Conservation (phyloP, 2,797 vertebrate genomes). For the Etheostoma nigrum region DNA sequence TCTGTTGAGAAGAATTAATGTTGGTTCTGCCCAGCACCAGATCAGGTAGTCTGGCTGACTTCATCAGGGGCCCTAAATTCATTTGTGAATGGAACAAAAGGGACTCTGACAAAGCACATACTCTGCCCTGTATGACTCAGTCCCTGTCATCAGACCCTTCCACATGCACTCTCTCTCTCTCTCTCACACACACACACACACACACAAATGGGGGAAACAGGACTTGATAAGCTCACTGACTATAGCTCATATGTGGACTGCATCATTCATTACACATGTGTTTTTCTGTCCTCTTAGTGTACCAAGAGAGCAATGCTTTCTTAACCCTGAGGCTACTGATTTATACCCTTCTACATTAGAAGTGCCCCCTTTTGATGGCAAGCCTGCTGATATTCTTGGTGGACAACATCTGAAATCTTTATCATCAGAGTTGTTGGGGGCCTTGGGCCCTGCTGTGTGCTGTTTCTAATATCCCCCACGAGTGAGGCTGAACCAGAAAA, state of each 20-base stretch:
- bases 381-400: conserved; percentile 52
- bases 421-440: conserved; percentile 68
- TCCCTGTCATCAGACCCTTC: conserved; percentile 62
- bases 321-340: conserved; percentile 66
- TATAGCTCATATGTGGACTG: conserved; percentile 58
- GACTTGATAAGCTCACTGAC: conserved; percentile 52
- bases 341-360: conserved; percentile 61
- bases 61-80: conserved; percentile 59
- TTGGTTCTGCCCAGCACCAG: conserved; percentile 45
- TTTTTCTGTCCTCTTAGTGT: conserved; percentile 59
- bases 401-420: conserved; percentile 85
- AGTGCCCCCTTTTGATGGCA: conserved; percentile 62
- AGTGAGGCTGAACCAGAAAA: conserved; percentile 74
- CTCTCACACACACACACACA: conserved; percentile 30
- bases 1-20: conserved; percentile 78
- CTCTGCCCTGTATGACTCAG: conserved; percentile 75
- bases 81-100: conserved; percentile 76
- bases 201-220: conserved; percentile 55
- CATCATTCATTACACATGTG: conserved; percentile 69
- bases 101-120: conserved; percentile 65
- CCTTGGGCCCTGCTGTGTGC: conserved; percentile 48
- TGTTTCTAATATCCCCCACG: conserved; percentile 67
- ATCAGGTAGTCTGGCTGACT: conserved; percentile 68
- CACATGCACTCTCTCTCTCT: conserved; percentile 26
- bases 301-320: conserved; percentile 51